Evolutionary conservation across 2,888 invertebrate species (phyloP), one percentile per base, ranked within the genome.

Genomic region (Dyspetes luteomarginatus): DNA sequence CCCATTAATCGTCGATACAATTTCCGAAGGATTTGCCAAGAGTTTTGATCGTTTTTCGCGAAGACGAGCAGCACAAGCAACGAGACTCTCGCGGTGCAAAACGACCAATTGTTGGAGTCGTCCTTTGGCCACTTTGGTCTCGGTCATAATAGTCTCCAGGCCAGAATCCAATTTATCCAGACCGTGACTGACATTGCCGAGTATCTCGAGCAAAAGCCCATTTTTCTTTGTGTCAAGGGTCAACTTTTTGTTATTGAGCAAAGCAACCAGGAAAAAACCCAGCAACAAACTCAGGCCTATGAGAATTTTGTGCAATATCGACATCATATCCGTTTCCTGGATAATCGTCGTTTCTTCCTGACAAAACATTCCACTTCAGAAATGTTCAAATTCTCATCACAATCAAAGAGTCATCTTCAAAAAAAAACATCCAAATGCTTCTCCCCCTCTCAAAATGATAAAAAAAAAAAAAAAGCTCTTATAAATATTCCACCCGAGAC

Each of bases 131-230:
- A 82, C 17, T 58, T 81, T 85, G 0, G 85, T 84, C 41, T 85
- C 80, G n/a, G 69, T 64, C 26, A 72, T 78, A 4, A 86, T 85
- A 19, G 64, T 67, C 22, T 86, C 82, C 12, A 86, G 52, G 7
- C 84, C 84, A 22, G 68, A 69, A 52, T 86, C 84, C 45, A 86
- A 67, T 78, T 84, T 84, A 41, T 86, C 85, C 15, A 86, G 65
- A 43, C 83, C 85, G 55, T 81, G 84, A 77, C 86, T 86, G 4
- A 86, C 82, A 55, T 86, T 86, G 5, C 82, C 82, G 17, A 86
- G 83, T 77, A 85, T 85, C 60, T 85, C 83, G 17, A 86, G 78
- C 17, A 86, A 69, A 22, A 85, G 60, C 1, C 81, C 81, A 19
- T 82, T 85, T 28, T 65, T 81, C 5, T 72, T 81, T 0, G 83